Conservation (phyloP, 2,113 vertebrate species). For the Cyanoramphus novaezelandiae region DNA sequence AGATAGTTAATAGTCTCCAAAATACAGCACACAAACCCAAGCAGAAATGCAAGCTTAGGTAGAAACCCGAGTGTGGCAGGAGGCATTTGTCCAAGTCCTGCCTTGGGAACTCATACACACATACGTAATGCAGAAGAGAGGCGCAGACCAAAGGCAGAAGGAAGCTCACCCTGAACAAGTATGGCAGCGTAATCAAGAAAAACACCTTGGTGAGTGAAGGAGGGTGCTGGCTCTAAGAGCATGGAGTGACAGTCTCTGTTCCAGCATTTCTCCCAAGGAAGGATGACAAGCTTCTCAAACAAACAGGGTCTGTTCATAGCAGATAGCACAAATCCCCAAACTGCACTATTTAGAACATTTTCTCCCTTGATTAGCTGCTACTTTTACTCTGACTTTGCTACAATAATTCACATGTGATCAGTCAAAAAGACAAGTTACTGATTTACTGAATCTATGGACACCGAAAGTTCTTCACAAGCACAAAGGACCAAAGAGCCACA, state of each 20-base stretch:
- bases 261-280: not conserved
- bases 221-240: not conserved
- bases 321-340: not conserved
- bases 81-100: not conserved
- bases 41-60: not conserved
- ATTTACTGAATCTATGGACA: not conserved
- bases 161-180: not conserved
- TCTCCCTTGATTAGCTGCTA: not conserved
- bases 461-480: not conserved
- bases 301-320: not conserved
- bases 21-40: not conserved
- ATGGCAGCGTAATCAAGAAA: not conserved
- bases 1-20: not conserved
- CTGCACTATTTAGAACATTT: not conserved
- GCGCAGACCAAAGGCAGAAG: not conserved
- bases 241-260: not conserved
- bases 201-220: not conserved
- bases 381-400: not conserved
- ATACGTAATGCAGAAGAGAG: rapidly evolving
- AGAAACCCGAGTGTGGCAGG: not conserved
- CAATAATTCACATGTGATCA: not conserved
- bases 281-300: not conserved
- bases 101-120: not conserved
- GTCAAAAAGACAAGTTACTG: not conserved
- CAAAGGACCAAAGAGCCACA: not conserved